These are phyloP conservation scores for Elephantulus edwardii DNA, from an alignment of 2,113 vertebrate species.

Conservation along the genomic window DNA sequence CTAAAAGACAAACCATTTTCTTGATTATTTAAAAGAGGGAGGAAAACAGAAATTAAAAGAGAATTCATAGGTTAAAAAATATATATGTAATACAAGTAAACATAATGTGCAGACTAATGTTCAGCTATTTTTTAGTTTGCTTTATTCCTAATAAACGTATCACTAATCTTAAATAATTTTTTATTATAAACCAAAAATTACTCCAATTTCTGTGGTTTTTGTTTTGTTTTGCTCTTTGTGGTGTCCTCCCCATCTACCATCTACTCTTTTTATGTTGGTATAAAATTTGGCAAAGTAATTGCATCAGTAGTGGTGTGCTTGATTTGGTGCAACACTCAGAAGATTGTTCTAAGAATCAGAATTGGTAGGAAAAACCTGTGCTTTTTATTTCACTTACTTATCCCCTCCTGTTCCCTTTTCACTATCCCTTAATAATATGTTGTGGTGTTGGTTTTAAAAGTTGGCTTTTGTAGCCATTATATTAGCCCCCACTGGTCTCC, in stretches of 20 bases:
- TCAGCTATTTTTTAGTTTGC: neutral
- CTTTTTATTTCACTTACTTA: neutral
- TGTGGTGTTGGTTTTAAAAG: too few species aligned
- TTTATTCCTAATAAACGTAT: neutral
- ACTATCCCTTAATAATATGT: too few species aligned
- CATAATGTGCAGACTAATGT: neutral
- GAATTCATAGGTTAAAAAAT: neutral
- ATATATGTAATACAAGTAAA: neutral
- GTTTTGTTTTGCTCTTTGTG: neutral
- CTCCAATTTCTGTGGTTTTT: neutral
- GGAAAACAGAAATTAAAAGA: neutral
- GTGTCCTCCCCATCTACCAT: too few species aligned
- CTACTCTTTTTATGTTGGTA: neutral
- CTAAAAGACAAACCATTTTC: neutral
- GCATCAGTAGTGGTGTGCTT: neutral
- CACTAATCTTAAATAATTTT: neutral
- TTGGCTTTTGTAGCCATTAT: too few species aligned
- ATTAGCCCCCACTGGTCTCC: too few species aligned
- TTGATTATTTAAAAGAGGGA: neutral
- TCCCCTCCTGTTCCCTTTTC: neutral
- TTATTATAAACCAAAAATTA: neutral
- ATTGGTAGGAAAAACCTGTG: neutral
- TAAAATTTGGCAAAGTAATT: slow-evolving; percentile 7
- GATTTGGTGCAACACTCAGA: neutral
- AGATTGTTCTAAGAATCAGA: neutral